phyloP scores from a whole-genome alignment of 2,888 invertebrate species.

The Venusia cambrica region DNA sequence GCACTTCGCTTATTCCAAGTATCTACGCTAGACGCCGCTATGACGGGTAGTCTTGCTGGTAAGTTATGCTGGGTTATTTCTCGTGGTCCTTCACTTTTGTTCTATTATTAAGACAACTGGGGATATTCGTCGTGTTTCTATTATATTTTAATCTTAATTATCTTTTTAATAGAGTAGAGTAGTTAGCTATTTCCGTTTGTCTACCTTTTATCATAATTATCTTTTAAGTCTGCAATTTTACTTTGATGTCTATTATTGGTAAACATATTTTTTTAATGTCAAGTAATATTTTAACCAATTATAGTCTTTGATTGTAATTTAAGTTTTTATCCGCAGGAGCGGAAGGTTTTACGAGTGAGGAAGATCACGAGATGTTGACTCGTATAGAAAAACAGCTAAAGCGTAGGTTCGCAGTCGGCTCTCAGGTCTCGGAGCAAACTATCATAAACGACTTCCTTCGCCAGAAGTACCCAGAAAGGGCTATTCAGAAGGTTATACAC shows the following conservation, averaged over 20 bases:
- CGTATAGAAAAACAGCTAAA: constrained; percentile 97
- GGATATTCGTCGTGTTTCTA: too few relatives aligned
- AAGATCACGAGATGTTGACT: constrained; percentile 94
- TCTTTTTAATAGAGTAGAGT: too few relatives aligned
- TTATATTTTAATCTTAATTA: too few relatives aligned
- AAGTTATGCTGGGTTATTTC: too few relatives aligned
- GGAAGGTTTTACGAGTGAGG: constrained; percentile 98
- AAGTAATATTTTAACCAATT: too few relatives aligned
- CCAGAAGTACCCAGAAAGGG: constrained; percentile 93
- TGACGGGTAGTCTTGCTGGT: constrained; percentile 95
- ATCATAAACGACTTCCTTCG: constrained; percentile 93
- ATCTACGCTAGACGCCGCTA: constrained; percentile 97
- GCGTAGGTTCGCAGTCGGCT: constrained; percentile 95
- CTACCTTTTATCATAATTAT: too few relatives aligned
- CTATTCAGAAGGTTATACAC: constrained; percentile 94
- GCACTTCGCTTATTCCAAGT: constrained; percentile 97
- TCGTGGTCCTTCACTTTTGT: too few relatives aligned
- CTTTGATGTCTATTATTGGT: too few relatives aligned
- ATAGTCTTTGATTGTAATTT: constrained; percentile 2
- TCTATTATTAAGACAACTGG: too few relatives aligned
- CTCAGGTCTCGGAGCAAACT: constrained; percentile 96
- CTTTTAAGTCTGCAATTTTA: too few relatives aligned
- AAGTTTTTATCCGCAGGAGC: constrained; percentile 82
- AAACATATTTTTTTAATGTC: too few relatives aligned
- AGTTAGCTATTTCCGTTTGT: too few relatives aligned